A percentile compares a stretch with the other conserved stretches of the same genome.
Evolutionary conservation across 1,140 invertebrate genomes (phyloP).

Genomic region (Nixonia krombeini): DNA sequence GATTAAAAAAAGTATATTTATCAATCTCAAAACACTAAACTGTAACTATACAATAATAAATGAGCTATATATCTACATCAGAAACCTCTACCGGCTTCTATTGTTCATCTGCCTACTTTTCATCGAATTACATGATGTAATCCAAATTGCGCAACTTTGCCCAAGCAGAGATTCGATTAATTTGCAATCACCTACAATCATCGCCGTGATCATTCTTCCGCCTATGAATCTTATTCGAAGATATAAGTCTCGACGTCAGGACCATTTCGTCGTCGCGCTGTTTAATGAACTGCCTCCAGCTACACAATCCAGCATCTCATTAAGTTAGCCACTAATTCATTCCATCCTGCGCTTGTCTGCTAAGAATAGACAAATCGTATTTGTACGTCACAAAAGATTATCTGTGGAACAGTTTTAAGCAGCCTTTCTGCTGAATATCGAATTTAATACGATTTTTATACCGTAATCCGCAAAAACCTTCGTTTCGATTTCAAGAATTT

Average conservation of each 20-base stretch:
- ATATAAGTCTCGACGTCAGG: slow-evolving; percentile 2
- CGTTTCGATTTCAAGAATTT: background rate
- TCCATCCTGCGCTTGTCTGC: slow-evolving; percentile 1
- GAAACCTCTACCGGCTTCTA: slow-evolving; percentile 3
- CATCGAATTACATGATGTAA: slow-evolving; percentile 32
- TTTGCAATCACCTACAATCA: slow-evolving; percentile 40
- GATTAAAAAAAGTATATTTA: too few species aligned
- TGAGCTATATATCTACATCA: too few species aligned
- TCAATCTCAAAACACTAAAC: too few species aligned
- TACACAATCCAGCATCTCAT: slow-evolving; percentile 20
- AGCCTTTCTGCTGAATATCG: background rate
- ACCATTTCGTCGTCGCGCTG: slow-evolving; percentile 12
- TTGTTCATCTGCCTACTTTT: slow-evolving; percentile 13
- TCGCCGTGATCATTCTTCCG: slow-evolving; percentile 38
- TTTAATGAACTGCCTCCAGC: slow-evolving; percentile 37
- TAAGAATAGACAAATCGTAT: slow-evolving; percentile 5
- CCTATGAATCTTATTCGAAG: slow-evolving; percentile 35
- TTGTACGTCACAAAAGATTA: background rate
- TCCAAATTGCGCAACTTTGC: slow-evolving; percentile 19
- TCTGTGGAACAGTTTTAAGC: background rate
- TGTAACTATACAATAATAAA: too few species aligned
- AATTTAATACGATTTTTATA: slow-evolving; percentile 3
- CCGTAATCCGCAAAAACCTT: background rate
- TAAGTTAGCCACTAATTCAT: slow-evolving; percentile 40
- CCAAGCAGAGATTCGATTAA: slow-evolving; percentile 31